These are phyloP conservation scores for Triplophysa bombifrons DNA, from an alignment of 2,797 vertebrate species.

Conservation along the genomic window DNA sequence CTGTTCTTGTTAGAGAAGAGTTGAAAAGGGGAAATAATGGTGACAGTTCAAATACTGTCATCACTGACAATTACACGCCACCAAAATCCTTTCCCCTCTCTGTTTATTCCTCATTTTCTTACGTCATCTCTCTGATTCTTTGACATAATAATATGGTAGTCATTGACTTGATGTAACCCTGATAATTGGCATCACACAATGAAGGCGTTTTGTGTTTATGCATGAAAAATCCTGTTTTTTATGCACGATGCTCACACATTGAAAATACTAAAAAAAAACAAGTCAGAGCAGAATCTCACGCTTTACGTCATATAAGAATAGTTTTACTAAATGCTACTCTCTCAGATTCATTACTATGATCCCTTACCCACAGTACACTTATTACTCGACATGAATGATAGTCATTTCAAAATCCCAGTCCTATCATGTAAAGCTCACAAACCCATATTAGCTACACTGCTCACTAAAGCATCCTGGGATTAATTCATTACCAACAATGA, in stretches of 20 bases:
- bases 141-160: conserved; percentile 18
- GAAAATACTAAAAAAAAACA: neutral
- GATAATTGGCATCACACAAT: conserved; percentile 1
- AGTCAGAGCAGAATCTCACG: neutral
- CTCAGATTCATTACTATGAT: neutral
- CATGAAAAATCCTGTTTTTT: neutral
- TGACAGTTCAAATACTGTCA: conserved; percentile 73
- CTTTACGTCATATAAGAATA: neutral
- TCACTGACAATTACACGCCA: conserved; percentile 80
- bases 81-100: conserved; percentile 56
- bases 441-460: neutral
- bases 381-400: neutral
- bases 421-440: neutral
- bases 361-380: neutral
- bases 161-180: conserved; percentile 1
- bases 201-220: conserved; percentile 6
- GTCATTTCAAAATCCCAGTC: neutral
- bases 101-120: conserved; percentile 4
- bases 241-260: neutral
- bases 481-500: conserved; percentile 22
- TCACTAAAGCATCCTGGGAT: conserved; percentile 18
- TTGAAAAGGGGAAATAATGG: conserved; percentile 54
- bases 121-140: neutral
- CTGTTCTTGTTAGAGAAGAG: conserved; percentile 61
- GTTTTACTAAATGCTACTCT: neutral